Conservation (phyloP, 2,888 invertebrate species). For the Notodonta dromedarius region DNA sequence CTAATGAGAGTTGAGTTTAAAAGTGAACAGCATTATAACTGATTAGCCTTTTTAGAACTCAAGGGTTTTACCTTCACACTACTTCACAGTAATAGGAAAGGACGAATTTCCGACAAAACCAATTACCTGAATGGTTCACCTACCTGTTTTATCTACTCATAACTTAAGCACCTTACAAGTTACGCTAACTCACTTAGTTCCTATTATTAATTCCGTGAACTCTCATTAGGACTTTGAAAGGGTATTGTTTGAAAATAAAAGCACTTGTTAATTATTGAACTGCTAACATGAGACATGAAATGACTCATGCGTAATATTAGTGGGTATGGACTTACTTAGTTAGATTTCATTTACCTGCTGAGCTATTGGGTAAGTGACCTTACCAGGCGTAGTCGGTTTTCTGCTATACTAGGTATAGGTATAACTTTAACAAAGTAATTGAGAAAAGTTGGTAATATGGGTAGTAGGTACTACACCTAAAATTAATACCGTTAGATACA, state of each 20-base stretch:
- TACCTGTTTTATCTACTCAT: neutral
- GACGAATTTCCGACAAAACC: conserved; percentile 6
- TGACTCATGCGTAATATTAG: too few relatives aligned
- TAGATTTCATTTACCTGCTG: too few relatives aligned
- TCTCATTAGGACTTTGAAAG: neutral
- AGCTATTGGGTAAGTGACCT: too few relatives aligned
- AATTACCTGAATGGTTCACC: neutral
- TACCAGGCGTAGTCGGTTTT: too few relatives aligned
- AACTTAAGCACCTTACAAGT: neutral
- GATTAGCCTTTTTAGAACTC: neutral
- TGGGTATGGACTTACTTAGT: too few relatives aligned
- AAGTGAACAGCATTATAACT: neutral
- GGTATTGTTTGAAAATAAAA: conserved; percentile 2
- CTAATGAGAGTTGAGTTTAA: too few relatives aligned
- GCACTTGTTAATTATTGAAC: neutral
- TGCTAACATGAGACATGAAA: neutral
- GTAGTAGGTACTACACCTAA: too few relatives aligned
- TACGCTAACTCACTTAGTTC: neutral
- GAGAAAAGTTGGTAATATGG: too few relatives aligned
- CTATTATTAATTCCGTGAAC: neutral
- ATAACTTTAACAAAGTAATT: too few relatives aligned
- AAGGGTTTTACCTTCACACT: conserved; percentile 13
- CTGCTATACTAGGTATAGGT: too few relatives aligned
- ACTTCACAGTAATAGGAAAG: conserved; percentile 22
- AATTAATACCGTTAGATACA: too few relatives aligned